A percentile compares a stretch with the other conserved stretches of the same genome.
phyloP scores from a whole-genome alignment of 1,140 invertebrate genomes.

The Diuraphis noxia region DNA sequence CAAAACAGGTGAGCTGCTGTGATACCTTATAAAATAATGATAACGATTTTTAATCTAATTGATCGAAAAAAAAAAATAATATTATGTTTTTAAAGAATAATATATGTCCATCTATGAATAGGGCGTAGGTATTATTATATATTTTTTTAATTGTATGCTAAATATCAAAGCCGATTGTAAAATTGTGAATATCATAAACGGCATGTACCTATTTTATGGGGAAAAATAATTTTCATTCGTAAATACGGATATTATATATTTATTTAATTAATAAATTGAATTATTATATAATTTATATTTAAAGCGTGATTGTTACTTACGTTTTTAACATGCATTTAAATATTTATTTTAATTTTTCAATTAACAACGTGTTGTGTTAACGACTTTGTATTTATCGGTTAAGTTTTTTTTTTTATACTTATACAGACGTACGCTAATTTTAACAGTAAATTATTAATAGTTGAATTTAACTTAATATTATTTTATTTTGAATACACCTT shows the following conservation, averaged over 20 bases:
- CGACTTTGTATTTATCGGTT: not conserved
- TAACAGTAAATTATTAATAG: not conserved
- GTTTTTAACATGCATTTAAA: not conserved
- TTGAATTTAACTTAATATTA: not conserved
- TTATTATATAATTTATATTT: not conserved
- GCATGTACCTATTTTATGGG: not conserved
- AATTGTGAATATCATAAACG: not conserved
- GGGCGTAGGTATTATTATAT: not conserved
- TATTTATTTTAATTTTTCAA: not conserved
- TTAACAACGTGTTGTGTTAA: not conserved
- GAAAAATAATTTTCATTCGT: not conserved
- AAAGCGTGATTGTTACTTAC: not conserved
- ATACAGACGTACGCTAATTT: not conserved
- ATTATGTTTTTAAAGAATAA: not conserved
- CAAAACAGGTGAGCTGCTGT: constrained; percentile 59
- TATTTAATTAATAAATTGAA: not conserved
- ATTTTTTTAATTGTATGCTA: not conserved
- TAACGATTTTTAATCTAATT: not conserved
- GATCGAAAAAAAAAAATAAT: not conserved
- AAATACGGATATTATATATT: constrained; percentile 6
- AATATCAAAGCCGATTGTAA: not conserved
- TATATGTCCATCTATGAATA: not conserved
- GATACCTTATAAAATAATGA: constrained; percentile 60
- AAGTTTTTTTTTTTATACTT: not conserved
- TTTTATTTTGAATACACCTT: not conserved